A percentile compares a stretch with the other conserved stretches of the same genome.
These are phyloP conservation scores for Hippocampus barbouri DNA, from an alignment of 2,113 vertebrate species.

Conservation along the genomic window DNA sequence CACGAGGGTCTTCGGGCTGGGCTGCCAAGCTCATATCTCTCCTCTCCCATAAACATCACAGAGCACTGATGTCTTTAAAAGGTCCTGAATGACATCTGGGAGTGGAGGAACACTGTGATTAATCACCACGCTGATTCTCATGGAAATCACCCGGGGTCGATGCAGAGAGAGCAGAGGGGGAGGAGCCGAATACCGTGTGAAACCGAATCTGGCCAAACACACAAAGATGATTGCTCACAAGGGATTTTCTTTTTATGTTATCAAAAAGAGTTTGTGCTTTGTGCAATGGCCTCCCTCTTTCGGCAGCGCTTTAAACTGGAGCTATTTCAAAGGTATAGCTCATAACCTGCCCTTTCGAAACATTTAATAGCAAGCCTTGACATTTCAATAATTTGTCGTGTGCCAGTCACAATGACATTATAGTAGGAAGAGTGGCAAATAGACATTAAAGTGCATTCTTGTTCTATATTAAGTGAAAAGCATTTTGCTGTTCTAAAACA, in stretches of 20 bases:
- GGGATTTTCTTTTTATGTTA: slow-evolving; percentile 56
- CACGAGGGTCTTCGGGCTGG: slow-evolving; percentile 47
- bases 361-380: slow-evolving; percentile 13
- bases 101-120: slow-evolving; percentile 69
- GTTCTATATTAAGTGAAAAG: not conserved
- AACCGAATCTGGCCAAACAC: slow-evolving; percentile 56
- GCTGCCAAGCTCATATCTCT: slow-evolving; percentile 60
- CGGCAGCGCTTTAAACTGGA: slow-evolving; percentile 24
- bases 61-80: slow-evolving; percentile 70
- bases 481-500: slow-evolving; percentile 9
- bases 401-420: slow-evolving; percentile 6
- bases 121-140: slow-evolving; percentile 71
- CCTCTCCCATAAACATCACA: slow-evolving; percentile 64
- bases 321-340: slow-evolving; percentile 42
- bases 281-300: slow-evolving; percentile 42
- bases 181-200: slow-evolving; percentile 63
- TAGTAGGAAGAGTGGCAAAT: not conserved
- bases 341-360: slow-evolving; percentile 32
- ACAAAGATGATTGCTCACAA: slow-evolving; percentile 57
- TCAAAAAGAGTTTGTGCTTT: slow-evolving; percentile 53
- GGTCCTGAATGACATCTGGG: slow-evolving; percentile 70
- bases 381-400: slow-evolving; percentile 22
- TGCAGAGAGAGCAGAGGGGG: slow-evolving; percentile 53
- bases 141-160: slow-evolving; percentile 65
- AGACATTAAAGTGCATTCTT: too few species aligned